Percentiles rank a stretch among this genome's conserved stretches.
These are phyloP conservation scores for Xerus inauris DNA, from an alignment of 2,113 vertebrate genomes.

Conservation along the genomic window DNA sequence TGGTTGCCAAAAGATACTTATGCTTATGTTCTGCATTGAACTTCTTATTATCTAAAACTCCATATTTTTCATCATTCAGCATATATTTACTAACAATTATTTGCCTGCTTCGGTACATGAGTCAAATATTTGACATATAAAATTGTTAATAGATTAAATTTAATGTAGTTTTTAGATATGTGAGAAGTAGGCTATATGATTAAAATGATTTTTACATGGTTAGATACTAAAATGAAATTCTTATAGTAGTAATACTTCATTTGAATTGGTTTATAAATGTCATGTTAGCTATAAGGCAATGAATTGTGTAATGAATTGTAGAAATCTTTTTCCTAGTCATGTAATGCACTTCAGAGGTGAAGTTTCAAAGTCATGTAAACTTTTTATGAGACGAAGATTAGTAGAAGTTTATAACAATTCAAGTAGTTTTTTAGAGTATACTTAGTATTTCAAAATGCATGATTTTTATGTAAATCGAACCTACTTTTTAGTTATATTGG, in stretches of 20 bases:
- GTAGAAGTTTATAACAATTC: background rate
- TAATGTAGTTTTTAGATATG: constrained; percentile 38
- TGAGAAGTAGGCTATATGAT: constrained; percentile 52
- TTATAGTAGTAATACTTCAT: constrained; percentile 73
- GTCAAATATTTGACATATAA: constrained; percentile 34
- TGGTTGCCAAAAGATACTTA: constrained; percentile 46
- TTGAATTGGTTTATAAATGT: constrained; percentile 79
- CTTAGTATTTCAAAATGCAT: background rate
- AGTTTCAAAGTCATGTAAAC: constrained; percentile 77
- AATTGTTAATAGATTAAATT: constrained; percentile 53
- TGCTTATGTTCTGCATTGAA: background rate
- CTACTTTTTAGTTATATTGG: background rate
- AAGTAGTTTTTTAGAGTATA: background rate
- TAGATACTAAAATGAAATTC: constrained; percentile 73
- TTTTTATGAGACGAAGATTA: constrained; percentile 31
- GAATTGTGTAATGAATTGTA: constrained; percentile 77
- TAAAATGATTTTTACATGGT: constrained; percentile 67
- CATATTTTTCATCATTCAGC: constrained; percentile 48
- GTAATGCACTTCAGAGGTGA: constrained; percentile 51
- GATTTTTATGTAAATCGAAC: background rate
- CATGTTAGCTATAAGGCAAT: constrained; percentile 72
- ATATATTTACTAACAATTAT: constrained; percentile 59
- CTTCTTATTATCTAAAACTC: constrained; percentile 27
- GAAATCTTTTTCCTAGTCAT: constrained; percentile 50
- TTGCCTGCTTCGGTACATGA: background rate